phyloP scores from a whole-genome alignment of 2,888 invertebrate genomes.

The Dasysyrphus albostriatus region DNA sequence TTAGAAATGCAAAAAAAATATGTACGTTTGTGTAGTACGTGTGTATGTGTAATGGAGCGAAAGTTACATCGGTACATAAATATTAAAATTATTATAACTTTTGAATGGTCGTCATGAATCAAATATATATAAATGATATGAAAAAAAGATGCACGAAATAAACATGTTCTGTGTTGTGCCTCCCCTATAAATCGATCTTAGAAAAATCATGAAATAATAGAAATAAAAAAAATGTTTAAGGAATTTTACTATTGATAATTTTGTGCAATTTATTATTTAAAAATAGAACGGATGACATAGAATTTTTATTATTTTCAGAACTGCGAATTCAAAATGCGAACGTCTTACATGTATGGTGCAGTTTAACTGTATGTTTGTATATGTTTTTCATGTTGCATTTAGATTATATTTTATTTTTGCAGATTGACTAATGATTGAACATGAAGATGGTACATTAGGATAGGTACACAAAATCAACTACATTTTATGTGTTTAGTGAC shows the following conservation, averaged over 20 bases:
- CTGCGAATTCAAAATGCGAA: background rate
- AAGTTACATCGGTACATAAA: conserved; percentile 32
- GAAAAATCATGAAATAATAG: conserved; percentile 48
- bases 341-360: conserved; percentile 22
- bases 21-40: conserved; percentile 18
- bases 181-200: conserved; percentile 40
- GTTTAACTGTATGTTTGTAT: conserved; percentile 6
- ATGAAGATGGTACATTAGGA: background rate
- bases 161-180: conserved; percentile 48
- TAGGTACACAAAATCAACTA: background rate
- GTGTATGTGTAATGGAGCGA: conserved; percentile 47
- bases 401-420: background rate
- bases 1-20: conserved; percentile 19
- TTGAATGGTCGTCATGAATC: conserved; percentile 53
- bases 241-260: conserved; percentile 58
- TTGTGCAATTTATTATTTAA: conserved; percentile 53
- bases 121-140: conserved; percentile 13
- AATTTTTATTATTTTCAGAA: background rate
- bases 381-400: conserved; percentile 10
- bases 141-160: conserved; percentile 26
- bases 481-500: too few relatives aligned
- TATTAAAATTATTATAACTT: conserved; percentile 27
- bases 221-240: conserved; percentile 64
- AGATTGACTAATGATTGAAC: background rate
- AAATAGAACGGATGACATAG: background rate